A percentile compares a stretch with the other conserved stretches of the same genome.
Evolutionary conservation across 2,888 invertebrate genomes (phyloP).

Genomic region (Muscina levida): DNA sequence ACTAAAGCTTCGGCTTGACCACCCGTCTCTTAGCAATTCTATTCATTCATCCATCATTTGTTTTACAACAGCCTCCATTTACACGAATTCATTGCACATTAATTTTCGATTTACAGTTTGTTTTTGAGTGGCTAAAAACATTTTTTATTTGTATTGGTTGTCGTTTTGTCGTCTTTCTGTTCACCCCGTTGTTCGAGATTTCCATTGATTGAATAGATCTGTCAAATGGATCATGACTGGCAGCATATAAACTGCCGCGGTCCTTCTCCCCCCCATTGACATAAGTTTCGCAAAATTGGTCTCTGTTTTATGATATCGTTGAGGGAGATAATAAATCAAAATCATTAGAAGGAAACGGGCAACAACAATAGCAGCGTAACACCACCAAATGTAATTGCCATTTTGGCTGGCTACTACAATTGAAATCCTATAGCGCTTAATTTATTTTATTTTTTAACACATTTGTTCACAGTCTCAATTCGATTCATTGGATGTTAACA

Average conservation of each 20-base stretch:
- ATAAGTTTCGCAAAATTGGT: constrained; percentile 14
- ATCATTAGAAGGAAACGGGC: constrained; percentile 16
- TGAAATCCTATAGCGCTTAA: not conserved
- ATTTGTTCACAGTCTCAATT: not conserved
- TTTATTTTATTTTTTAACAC: not conserved
- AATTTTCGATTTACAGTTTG: constrained; percentile 4
- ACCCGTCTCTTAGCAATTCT: not conserved
- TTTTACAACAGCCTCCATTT: constrained; percentile 34
- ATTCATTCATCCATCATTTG: constrained; percentile 7
- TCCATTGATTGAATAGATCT: constrained; percentile 58
- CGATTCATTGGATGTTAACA: not conserved
- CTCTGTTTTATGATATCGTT: not conserved
- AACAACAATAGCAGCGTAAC: not conserved
- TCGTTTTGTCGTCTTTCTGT: constrained; percentile 15
- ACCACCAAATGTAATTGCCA: not conserved
- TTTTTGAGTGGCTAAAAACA: not conserved
- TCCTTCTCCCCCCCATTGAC: not conserved
- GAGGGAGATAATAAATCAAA: constrained; percentile 33
- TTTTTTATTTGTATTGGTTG: too few relatives aligned
- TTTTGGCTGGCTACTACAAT: constrained; percentile 23
- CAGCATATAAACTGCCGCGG: not conserved
- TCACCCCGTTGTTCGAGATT: too few relatives aligned
- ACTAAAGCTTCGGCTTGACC: not conserved
- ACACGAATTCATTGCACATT: constrained; percentile 25
- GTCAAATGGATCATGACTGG: constrained; percentile 50